Conservation (phyloP, 2,797 vertebrate species). For the Anguilla anguilla region DNA sequence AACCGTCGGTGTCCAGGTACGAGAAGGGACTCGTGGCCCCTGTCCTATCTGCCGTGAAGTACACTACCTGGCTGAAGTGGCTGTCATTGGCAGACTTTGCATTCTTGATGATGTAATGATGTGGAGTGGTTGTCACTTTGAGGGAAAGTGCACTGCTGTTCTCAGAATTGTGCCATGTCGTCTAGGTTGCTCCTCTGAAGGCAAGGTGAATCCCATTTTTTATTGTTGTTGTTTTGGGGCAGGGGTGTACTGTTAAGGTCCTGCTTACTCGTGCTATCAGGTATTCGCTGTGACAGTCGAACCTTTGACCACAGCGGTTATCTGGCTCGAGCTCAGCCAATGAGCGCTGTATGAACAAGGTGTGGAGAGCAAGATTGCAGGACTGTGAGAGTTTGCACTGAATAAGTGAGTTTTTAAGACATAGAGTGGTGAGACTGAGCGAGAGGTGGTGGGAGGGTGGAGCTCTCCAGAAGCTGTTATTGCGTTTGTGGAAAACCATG, state of each 20-base stretch:
- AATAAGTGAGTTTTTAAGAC: neutral
- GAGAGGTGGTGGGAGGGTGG: neutral
- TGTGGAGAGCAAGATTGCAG: neutral
- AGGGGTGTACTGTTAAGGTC: neutral
- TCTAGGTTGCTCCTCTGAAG: neutral
- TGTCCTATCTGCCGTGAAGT: neutral
- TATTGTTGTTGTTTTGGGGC: neutral
- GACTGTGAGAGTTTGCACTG: neutral
- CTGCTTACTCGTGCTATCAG: neutral
- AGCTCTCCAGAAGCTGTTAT: neutral
- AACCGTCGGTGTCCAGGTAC: conserved; percentile 97
- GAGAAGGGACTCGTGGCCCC: neutral
- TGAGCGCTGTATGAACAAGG: neutral
- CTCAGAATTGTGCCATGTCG: neutral
- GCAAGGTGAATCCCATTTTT: neutral
- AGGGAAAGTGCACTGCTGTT: neutral
- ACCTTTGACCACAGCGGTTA: conserved; percentile 10
- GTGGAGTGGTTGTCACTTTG: neutral
- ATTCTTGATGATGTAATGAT: neutral
- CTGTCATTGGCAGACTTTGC: neutral
- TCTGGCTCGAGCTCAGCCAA: neutral
- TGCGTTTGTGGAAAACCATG: conserved; percentile 9
- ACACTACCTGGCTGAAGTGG: neutral
- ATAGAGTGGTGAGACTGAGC: neutral
- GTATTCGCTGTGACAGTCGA: neutral